Conservation (phyloP, 1,140 invertebrate genomes). For the Rhyacophila brunnea region DNA sequence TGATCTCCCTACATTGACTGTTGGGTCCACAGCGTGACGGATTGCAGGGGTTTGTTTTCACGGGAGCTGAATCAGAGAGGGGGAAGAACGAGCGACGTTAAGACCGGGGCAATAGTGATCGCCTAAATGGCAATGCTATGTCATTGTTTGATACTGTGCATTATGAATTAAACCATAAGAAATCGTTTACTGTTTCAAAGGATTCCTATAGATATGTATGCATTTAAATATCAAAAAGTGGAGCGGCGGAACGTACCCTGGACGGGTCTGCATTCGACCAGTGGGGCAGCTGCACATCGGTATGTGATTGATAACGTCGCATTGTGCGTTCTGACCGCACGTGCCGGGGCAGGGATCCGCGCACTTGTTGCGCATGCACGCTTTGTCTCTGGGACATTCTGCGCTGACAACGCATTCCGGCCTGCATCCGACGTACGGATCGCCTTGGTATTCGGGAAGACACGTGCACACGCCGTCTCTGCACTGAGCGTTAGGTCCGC, state of each 20-base stretch:
- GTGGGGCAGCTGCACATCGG: constrained; percentile 71
- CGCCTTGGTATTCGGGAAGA: constrained; percentile 64
- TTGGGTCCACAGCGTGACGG: constrained; percentile 64
- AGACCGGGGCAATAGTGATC: background rate
- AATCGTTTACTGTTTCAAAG: too few relatives aligned
- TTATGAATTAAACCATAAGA: too few relatives aligned
- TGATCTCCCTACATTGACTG: constrained; percentile 61
- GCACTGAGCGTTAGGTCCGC: constrained; percentile 64
- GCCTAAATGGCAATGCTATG: background rate
- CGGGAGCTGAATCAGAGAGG: constrained; percentile 39
- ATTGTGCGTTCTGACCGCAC: constrained; percentile 66
- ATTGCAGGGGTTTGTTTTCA: constrained; percentile 53
- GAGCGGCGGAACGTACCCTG: constrained; percentile 42
- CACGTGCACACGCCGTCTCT: constrained; percentile 63
- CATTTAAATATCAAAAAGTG: too few relatives aligned
- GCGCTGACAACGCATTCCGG: constrained; percentile 69
- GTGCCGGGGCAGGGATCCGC: constrained; percentile 66
- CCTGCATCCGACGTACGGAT: constrained; percentile 66
- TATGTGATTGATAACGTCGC: constrained; percentile 67
- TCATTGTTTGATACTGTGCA: background rate
- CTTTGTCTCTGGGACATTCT: constrained; percentile 66
- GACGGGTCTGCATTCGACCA: constrained; percentile 57
- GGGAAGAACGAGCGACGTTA: background rate
- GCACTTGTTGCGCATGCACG: constrained; percentile 71
- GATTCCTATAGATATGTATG: too few relatives aligned